Evolutionary conservation across 2,113 vertebrate genomes (phyloP).

Genomic region (Smithornis capensis): DNA sequence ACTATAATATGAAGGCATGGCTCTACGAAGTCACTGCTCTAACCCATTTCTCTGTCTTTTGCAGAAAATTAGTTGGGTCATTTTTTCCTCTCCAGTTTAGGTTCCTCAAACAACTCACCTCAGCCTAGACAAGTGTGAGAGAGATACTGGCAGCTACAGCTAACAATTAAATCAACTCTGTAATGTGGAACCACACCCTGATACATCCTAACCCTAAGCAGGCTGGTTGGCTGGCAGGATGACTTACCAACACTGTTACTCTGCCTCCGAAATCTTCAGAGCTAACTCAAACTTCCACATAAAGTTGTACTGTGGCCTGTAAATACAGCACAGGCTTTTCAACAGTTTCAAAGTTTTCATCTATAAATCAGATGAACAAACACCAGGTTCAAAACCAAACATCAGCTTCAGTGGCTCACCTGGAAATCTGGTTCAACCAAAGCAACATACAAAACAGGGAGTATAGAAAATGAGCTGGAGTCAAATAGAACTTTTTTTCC

Average conservation of each 20-base stretch:
- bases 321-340: background rate
- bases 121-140: background rate
- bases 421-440: background rate
- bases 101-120: background rate
- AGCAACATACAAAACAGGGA: background rate
- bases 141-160: background rate
- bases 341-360: background rate
- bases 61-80: background rate
- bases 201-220: background rate
- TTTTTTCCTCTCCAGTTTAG: background rate
- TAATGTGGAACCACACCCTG: background rate
- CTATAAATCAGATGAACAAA: background rate
- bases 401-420: background rate
- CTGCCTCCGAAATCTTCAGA: background rate
- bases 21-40: background rate
- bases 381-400: background rate
- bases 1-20: background rate
- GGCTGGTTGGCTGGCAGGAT: background rate
- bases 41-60: background rate
- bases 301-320: background rate
- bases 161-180: background rate
- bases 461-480: background rate
- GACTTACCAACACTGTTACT: background rate
- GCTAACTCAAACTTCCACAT: background rate
- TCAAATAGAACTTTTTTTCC: background rate